Evolutionary conservation across 2,113 vertebrate genomes (phyloP), one percentile per base, ranked within the genome.

Genomic region (Oryzias woworae): DNA sequence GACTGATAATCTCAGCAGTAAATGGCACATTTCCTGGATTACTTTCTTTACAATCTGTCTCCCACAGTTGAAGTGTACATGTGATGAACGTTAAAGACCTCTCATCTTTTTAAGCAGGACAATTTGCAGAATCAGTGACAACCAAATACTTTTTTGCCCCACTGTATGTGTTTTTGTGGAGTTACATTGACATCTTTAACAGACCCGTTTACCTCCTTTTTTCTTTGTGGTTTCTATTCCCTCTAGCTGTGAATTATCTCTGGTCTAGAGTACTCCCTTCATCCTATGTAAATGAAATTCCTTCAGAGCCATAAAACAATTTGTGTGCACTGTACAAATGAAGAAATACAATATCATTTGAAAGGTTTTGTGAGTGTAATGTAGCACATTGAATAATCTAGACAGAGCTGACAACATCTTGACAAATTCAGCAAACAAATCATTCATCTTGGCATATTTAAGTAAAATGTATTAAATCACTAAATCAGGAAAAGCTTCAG

Each of bases 201-300:
- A 66, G 67, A 56, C 57, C 54, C 66, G 53, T 57, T 71, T 65
- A 64, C 51, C 62, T 65, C 20, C 55, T 53, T 65, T 72, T 58
- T 3, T 7, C 22, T 44, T 41, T 58, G 55, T 68, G 44, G 20
- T 49, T 51, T 66, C 75, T 72, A 62, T 68, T 47, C 52, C 62
- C 24, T 13, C 58, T 69, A n/a, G 46, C 57, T 60, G 62, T 71
- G 57, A 48, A 67, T 53, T 68, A 58, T 76, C 56, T 52, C 55
- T 47, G 4, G 54, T 62, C 24, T 52, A 14, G 7, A 18, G 41
- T 57, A 26, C 36, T 23, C 42, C 46, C 58, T 45, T 46, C 16
- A 26, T 24, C 48, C 58, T 14, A 49, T 52, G 53, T 52, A 60
- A 52, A 61, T 16, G 31, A 55, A 53, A 45, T 43, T 16, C 15